Conservation (phyloP, 2,797 vertebrate genomes). For the Rhabdomys pumilio region DNA sequence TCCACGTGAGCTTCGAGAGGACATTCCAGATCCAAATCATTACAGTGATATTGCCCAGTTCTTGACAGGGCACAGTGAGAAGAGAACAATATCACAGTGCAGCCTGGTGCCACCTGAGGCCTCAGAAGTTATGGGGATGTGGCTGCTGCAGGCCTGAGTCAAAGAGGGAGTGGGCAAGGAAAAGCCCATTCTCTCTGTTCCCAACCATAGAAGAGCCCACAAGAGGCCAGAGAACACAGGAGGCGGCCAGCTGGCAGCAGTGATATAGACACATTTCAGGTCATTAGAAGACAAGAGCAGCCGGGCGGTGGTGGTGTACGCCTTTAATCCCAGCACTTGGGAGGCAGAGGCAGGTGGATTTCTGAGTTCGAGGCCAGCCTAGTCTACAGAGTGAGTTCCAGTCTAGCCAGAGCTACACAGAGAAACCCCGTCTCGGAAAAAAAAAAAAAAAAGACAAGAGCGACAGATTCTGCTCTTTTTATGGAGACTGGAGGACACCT, state of each 20-base stretch:
- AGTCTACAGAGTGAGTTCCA: too few species aligned
- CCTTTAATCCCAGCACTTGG: too few species aligned
- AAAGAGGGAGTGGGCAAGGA: background rate
- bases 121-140: background rate
- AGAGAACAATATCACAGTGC: background rate
- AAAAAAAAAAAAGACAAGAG: too few species aligned
- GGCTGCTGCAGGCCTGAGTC: background rate
- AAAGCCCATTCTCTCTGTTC: background rate
- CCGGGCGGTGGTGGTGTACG: too few species aligned
- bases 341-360: too few species aligned
- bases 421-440: too few species aligned
- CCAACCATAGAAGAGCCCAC: background rate
- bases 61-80: background rate
- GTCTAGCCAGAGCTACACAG: too few species aligned
- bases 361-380: too few species aligned
- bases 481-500: background rate
- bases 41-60: background rate
- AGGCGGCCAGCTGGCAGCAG: background rate
- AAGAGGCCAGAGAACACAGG: background rate
- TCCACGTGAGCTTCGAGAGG: background rate
- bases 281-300: background rate
- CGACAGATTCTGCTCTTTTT: background rate
- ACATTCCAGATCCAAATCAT: background rate
- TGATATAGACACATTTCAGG: background rate
- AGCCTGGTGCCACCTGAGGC: background rate